Percentiles rank a stretch among this genome's conserved stretches.
Conservation (phyloP, 2,113 vertebrate genomes). For the Forbesichthys papilliferus region DNA sequence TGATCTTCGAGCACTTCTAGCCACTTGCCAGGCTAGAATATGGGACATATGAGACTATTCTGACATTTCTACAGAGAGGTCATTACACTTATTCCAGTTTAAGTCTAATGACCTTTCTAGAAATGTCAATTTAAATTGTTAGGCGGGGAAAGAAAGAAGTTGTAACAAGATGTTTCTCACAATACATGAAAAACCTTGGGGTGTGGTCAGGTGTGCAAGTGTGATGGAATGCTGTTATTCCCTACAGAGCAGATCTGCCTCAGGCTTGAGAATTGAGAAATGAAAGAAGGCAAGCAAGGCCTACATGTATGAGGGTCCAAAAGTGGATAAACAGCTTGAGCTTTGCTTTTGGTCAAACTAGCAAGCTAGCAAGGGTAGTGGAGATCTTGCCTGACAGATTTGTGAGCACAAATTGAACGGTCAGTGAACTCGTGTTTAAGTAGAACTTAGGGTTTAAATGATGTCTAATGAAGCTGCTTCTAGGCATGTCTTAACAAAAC, state of each 20-base stretch:
- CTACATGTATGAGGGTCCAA: slow-evolving; percentile 21
- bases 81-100: too few species aligned
- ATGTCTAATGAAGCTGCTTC: slow-evolving; percentile 17
- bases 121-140: too few species aligned
- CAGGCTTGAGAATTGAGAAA: slow-evolving; percentile 2
- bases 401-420: not conserved
- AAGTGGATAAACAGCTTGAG: slow-evolving; percentile 10
- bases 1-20: too few species aligned
- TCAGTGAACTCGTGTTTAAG: slow-evolving; percentile 3
- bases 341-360: not conserved
- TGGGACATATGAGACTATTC: too few species aligned
- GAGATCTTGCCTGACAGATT: slow-evolving; percentile 7
- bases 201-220: slow-evolving; percentile 28
- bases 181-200: slow-evolving; percentile 9
- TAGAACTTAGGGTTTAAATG: not conserved
- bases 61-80: too few species aligned
- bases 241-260: slow-evolving; percentile 17
- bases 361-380: not conserved
- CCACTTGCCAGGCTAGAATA: too few species aligned
- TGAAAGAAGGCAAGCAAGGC: slow-evolving; percentile 10
- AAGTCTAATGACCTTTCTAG: too few species aligned
- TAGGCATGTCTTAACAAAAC: slow-evolving; percentile 30
- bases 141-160: too few species aligned
- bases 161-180: not conserved
- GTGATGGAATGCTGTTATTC: slow-evolving; percentile 46